Evolutionary conservation across 2,113 vertebrate species (phyloP).

Genomic region (Ardeotis arabs): DNA sequence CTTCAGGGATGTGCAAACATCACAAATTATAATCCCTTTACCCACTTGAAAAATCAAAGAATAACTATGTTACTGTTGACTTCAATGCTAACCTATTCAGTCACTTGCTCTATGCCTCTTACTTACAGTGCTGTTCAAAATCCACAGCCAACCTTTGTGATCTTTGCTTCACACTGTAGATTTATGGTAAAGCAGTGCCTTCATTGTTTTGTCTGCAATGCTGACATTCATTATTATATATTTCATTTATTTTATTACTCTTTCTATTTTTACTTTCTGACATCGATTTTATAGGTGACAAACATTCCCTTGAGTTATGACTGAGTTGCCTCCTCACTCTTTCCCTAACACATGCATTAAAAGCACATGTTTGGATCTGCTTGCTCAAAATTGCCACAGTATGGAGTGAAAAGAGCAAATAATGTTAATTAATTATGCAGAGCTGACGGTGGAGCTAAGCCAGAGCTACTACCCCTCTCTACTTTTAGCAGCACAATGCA

Average conservation of each 20-base stretch:
- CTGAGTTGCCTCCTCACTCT: background rate
- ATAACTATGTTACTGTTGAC: background rate
- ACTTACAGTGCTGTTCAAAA: background rate
- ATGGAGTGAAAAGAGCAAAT: background rate
- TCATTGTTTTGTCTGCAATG: background rate
- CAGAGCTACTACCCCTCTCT: background rate
- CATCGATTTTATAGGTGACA: background rate
- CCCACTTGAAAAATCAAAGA: background rate
- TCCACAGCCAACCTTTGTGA: background rate
- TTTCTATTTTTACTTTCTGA: slow-evolving; percentile 14
- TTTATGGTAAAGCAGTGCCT: background rate
- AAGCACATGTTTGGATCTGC: background rate
- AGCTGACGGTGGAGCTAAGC: background rate
- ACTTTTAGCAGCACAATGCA: background rate
- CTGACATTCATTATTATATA: background rate
- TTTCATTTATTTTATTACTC: background rate
- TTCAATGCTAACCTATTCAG: background rate
- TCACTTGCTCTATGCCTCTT: background rate
- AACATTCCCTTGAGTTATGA: background rate
- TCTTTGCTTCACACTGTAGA: background rate
- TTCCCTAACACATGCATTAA: background rate
- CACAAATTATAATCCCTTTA: background rate
- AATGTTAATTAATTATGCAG: background rate
- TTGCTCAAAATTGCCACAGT: background rate
- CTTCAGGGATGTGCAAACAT: background rate